Evolutionary conservation across 64 coral and sea anemone species (phyloP).

Genomic region (Montipora capricornis): DNA sequence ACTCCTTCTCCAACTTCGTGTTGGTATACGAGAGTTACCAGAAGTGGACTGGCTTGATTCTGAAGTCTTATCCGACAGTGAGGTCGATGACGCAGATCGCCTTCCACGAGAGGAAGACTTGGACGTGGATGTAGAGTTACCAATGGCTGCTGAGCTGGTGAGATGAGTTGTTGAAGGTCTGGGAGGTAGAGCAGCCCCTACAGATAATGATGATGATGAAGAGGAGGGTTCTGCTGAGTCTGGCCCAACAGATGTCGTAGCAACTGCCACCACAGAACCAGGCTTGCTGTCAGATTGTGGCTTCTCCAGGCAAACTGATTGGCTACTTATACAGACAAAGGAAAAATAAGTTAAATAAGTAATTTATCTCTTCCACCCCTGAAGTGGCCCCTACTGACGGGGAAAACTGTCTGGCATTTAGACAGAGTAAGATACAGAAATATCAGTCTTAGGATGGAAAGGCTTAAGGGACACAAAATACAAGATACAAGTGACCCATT

Average conservation of each 20-base stretch:
- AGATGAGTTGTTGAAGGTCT: background rate
- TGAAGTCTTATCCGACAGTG: constrained; percentile 29
- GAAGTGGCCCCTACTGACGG: too few relatives aligned
- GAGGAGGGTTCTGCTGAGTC: background rate
- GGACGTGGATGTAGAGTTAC: constrained; percentile 30
- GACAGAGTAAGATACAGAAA: too few relatives aligned
- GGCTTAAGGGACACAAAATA: too few relatives aligned
- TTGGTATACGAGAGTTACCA: constrained; percentile 1
- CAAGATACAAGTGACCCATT: too few relatives aligned
- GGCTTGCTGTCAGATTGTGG: background rate
- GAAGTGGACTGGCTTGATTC: constrained; percentile 34
- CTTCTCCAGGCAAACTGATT: constrained; percentile 9
- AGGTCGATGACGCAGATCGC: constrained; percentile 19
- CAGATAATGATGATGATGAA: constrained; percentile 4
- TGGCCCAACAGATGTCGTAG: background rate
- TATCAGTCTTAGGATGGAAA: too few relatives aligned
- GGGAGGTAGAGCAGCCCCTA: background rate
- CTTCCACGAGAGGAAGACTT: constrained; percentile 60
- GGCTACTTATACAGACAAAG: background rate
- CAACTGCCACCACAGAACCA: background rate
- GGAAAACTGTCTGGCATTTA: too few relatives aligned
- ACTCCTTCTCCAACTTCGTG: constrained; percentile 68
- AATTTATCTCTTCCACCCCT: too few relatives aligned
- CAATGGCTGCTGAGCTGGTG: constrained; percentile 40
- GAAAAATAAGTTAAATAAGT: background rate